phyloP scores from a whole-genome alignment of 92 coral and sea anemone species.

The Desmophyllum pertusum region DNA sequence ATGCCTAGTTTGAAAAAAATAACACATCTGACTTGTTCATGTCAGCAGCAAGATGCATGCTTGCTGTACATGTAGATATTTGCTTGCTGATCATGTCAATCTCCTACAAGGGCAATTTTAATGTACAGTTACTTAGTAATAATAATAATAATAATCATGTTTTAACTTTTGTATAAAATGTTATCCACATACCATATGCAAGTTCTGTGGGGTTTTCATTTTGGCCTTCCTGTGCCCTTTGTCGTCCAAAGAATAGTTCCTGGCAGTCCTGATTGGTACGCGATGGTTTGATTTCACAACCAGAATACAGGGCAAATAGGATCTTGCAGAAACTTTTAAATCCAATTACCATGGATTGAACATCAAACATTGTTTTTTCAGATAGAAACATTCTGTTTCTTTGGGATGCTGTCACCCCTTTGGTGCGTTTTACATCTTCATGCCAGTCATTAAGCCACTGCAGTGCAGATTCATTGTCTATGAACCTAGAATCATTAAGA shows the following conservation, averaged over 20 bases:
- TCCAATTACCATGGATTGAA: constrained; percentile 31
- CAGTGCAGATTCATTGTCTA: not conserved
- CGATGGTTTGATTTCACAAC: constrained; percentile 24
- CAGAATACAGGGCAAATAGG: constrained; percentile 2
- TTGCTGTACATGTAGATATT: too few relatives aligned
- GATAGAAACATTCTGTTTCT: constrained; percentile 11
- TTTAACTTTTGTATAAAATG: too few relatives aligned
- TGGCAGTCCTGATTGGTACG: constrained; percentile 28
- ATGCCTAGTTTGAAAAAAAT: too few relatives aligned
- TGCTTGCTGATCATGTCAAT: too few relatives aligned
- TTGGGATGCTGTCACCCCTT: not conserved
- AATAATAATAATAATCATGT: too few relatives aligned
- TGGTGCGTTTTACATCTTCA: not conserved
- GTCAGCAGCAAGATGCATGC: too few relatives aligned
- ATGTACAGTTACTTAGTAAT: too few relatives aligned
- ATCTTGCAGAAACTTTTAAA: constrained; percentile 14
- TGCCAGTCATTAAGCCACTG: constrained; percentile 22
- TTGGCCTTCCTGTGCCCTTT: constrained; percentile 33
- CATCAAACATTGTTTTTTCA: constrained; percentile 2
- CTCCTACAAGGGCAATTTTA: too few relatives aligned
- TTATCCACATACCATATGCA: constrained; percentile 24
- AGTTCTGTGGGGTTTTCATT: constrained; percentile 37
- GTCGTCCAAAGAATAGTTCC: constrained; percentile 26
- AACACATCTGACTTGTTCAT: too few relatives aligned
- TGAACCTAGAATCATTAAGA: not conserved